These are phyloP conservation scores for Anorthoa munda DNA, from an alignment of 2,888 invertebrate genomes.

Conservation along the genomic window DNA sequence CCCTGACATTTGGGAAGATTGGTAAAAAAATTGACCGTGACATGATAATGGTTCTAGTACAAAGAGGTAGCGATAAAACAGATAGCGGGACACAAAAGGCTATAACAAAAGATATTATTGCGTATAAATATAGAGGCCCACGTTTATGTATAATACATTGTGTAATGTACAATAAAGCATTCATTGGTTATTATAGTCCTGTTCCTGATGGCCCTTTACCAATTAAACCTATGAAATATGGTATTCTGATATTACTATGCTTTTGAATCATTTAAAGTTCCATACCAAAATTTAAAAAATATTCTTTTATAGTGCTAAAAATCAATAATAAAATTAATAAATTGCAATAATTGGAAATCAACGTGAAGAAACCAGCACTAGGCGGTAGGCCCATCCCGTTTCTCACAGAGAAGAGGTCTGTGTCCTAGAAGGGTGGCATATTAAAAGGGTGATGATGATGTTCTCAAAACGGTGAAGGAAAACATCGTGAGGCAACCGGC, in stretches of 20 bases:
- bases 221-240: conserved; percentile 9
- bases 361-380: too few relatives aligned
- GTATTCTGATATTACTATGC: neutral
- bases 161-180: conserved; percentile 32
- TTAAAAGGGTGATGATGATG: too few relatives aligned
- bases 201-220: conserved; percentile 6
- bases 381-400: too few relatives aligned
- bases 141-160: conserved; percentile 41
- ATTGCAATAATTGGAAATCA: too few relatives aligned
- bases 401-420: too few relatives aligned
- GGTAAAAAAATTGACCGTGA: conserved; percentile 31
- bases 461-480: too few relatives aligned
- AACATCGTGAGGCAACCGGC: too few relatives aligned
- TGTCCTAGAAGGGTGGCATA: too few relatives aligned
- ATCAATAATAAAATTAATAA: too few relatives aligned
- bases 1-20: neutral
- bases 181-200: conserved; percentile 12
- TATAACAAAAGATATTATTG: conserved; percentile 86
- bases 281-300: too few relatives aligned
- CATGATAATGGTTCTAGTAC: conserved; percentile 69
- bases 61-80: conserved; percentile 86
- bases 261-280: neutral
- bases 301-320: too few relatives aligned
- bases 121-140: conserved; percentile 67
- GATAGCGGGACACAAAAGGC: conserved; percentile 85